Percentiles rank a stretch among this genome's conserved stretches.
These are phyloP conservation scores for Pinctada fucata DNA, from an alignment of 2,888 invertebrate genomes.

Conservation along the genomic window DNA sequence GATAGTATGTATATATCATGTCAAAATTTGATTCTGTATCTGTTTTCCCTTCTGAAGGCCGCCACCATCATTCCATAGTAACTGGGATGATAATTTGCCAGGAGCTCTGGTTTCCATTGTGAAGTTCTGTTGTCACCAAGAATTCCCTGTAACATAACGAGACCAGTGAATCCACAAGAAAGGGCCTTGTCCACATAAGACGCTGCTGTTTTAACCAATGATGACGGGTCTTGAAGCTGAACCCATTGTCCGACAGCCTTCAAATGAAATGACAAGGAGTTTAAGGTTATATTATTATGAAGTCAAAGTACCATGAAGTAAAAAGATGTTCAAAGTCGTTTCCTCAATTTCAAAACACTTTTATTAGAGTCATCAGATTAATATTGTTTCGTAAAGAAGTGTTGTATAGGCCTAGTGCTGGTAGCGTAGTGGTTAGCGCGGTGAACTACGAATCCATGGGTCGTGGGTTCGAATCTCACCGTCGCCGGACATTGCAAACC, in stretches of 20 bases:
- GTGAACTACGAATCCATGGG: no score
- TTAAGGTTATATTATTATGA: not conserved
- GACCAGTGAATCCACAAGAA: conserved; percentile 64
- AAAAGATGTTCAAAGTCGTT: not conserved
- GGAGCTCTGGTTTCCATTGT: conserved; percentile 51
- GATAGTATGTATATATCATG: no score
- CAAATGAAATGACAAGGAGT: conserved; percentile 4
- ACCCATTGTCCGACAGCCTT: conserved; percentile 60
- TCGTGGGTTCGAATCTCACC: no score
- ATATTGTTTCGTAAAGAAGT: no score
- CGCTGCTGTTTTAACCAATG: conserved; percentile 50
- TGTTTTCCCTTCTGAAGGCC: conserved; percentile 40
- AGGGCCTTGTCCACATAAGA: conserved; percentile 54
- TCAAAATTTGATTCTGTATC: not conserved
- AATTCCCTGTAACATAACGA: conserved; percentile 61
- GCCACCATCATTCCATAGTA: conserved; percentile 68
- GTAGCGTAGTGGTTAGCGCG: no score
- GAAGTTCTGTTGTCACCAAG: conserved; percentile 40
- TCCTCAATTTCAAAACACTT: not conserved
- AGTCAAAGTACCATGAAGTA: no score
- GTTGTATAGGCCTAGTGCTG: no score
- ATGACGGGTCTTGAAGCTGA: conserved; percentile 36
- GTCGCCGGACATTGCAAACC: no score
- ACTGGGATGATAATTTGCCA: conserved; percentile 62
- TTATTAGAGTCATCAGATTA: no score